phyloP scores from a whole-genome alignment of 2,113 vertebrate genomes.

The Fulica atra region DNA sequence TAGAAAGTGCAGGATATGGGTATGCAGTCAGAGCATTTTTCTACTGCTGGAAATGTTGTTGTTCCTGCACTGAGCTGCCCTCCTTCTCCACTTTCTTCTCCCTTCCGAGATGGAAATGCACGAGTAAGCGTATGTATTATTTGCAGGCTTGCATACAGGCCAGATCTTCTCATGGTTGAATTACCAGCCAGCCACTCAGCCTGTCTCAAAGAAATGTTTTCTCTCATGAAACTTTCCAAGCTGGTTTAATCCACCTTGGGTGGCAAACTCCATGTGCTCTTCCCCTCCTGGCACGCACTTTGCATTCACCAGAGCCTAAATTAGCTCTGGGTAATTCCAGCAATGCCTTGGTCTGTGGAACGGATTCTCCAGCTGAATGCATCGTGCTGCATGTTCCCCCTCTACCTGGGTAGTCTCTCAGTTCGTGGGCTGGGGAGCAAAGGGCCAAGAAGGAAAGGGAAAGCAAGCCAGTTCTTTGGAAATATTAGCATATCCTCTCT shows the following conservation, averaged over 20 bases:
- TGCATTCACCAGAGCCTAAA: conserved; percentile 54
- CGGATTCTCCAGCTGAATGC: conserved; percentile 15
- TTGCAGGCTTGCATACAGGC: conserved; percentile 42
- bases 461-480: not conserved
- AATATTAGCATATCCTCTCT: not conserved
- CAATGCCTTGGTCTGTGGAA: conserved; percentile 46
- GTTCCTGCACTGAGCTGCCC: not conserved
- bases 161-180: conserved; percentile 61
- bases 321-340: conserved; percentile 66
- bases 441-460: not conserved
- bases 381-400: not conserved
- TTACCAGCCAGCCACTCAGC: conserved; percentile 58
- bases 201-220: conserved; percentile 63
- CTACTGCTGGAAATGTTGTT: conserved; percentile 8
- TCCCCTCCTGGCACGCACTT: conserved; percentile 52
- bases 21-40: conserved; percentile 29
- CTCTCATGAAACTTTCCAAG: conserved; percentile 58
- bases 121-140: conserved; percentile 41
- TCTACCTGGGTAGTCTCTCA: conserved; percentile 25
- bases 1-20: conserved; percentile 21
- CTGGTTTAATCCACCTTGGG: conserved; percentile 73
- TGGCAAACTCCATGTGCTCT: conserved; percentile 64
- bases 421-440: not conserved
- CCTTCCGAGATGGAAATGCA: conserved; percentile 36
- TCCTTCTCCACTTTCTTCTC: conserved; percentile 48